phyloP scores from a whole-genome alignment of 2,888 invertebrate species.

The Pheosia tremula region DNA sequence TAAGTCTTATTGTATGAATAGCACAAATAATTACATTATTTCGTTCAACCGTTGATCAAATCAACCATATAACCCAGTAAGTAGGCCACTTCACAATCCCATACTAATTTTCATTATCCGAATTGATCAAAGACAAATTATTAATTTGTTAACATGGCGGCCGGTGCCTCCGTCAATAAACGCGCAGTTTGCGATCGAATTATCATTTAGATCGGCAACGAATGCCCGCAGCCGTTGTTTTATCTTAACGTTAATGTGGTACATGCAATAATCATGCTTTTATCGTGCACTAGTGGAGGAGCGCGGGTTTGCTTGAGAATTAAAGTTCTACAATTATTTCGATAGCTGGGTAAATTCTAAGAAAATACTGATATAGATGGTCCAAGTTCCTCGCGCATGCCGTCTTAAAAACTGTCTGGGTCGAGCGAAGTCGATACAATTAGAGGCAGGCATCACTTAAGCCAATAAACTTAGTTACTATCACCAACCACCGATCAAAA shows the following conservation, averaged over 20 bases:
- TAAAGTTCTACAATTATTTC: not conserved
- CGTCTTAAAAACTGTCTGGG: too few species aligned
- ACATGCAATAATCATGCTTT: conserved; percentile 29
- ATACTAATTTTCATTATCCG: not conserved
- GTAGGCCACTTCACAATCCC: not conserved
- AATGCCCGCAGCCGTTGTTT: not conserved
- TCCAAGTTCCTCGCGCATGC: too few species aligned
- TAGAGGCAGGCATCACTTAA: too few species aligned
- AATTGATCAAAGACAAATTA: not conserved
- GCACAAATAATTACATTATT: too few species aligned
- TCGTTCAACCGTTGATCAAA: not conserved
- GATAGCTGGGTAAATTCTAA: too few species aligned
- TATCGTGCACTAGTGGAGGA: conserved; percentile 20
- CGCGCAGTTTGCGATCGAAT: not conserved
- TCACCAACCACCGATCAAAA: too few species aligned
- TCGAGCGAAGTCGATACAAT: too few species aligned
- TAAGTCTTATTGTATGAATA: too few species aligned
- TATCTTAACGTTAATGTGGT: conserved; percentile 27
- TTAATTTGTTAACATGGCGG: not conserved
- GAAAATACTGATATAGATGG: too few species aligned
- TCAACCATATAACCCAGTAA: not conserved
- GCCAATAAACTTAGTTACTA: too few species aligned
- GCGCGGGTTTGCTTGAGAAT: conserved; percentile 19
- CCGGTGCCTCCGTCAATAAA: not conserved
- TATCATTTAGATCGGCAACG: conserved; percentile 1